phyloP scores from a whole-genome alignment of 2,797 vertebrate genomes.

The Sibirionetta formosa region DNA sequence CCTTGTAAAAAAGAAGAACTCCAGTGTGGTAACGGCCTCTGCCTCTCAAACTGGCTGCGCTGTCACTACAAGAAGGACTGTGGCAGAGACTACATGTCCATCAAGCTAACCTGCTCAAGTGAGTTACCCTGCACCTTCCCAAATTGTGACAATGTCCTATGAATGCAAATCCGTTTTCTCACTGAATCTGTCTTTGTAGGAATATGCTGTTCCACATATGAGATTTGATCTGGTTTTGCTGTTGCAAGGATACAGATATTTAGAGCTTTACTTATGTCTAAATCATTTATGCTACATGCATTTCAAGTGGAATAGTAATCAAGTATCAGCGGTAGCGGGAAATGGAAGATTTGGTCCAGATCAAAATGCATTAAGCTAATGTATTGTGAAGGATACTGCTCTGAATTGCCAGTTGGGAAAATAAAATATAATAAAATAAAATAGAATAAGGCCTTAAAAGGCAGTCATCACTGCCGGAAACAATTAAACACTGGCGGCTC shows the following conservation, averaged over 20 bases:
- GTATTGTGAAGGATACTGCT: neutral
- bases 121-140: slow-evolving; percentile 70
- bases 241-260: neutral
- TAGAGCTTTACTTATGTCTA: neutral
- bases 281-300: neutral
- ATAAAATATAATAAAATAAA: neutral
- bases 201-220: neutral
- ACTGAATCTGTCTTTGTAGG: neutral
- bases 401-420: neutral
- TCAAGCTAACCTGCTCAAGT: slow-evolving; percentile 93
- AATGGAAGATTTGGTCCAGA: neutral
- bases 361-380: slow-evolving; percentile 47
- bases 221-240: neutral
- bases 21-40: slow-evolving; percentile 78
- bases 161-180: neutral
- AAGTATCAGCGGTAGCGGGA: neutral
- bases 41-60: slow-evolving; percentile 83
- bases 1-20: slow-evolving; percentile 76
- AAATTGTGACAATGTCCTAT: neutral
- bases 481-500: neutral
- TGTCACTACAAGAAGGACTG: slow-evolving; percentile 85
- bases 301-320: neutral
- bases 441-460: neutral
- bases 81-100: slow-evolving; percentile 90
- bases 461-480: neutral